Conservation (phyloP, 23 tunicate genomes). For the Aplidium turbinatum region DNA sequence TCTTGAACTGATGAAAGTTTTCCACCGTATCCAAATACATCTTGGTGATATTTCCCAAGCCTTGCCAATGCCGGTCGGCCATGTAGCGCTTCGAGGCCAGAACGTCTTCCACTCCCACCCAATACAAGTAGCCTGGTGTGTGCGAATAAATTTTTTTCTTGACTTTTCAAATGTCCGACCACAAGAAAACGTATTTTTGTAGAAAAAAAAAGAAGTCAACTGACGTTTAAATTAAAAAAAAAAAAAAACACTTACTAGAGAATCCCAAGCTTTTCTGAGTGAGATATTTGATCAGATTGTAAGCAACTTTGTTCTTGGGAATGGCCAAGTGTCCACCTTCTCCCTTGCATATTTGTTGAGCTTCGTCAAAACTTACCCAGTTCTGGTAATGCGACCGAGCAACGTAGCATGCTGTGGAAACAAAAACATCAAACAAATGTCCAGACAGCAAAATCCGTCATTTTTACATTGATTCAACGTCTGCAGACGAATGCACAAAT, state of each 20-base stretch:
- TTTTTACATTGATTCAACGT: too few relatives aligned
- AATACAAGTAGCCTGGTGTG: slow-evolving; percentile 12
- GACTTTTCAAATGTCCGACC: neutral
- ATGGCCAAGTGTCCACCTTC: slow-evolving; percentile 40
- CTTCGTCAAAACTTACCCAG: slow-evolving; percentile 28
- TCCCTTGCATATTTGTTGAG: slow-evolving; percentile 17
- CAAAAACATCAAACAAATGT: too few relatives aligned
- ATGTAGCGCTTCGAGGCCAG: slow-evolving; percentile 22
- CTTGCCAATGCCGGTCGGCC: slow-evolving; percentile 34
- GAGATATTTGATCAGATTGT: slow-evolving; percentile 28
- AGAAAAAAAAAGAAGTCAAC: too few relatives aligned
- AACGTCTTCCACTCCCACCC: slow-evolving; percentile 63
- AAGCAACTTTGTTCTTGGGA: slow-evolving; percentile 45
- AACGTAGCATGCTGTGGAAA: slow-evolving; percentile 56
- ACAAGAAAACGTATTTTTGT: too few relatives aligned
- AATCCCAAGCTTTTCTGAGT: slow-evolving; percentile 17
- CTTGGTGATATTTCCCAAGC: neutral
- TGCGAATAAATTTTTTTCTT: neutral
- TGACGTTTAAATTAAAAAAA: neutral
- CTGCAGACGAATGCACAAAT: too few relatives aligned
- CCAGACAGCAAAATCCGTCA: too few relatives aligned
- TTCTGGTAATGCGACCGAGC: slow-evolving; percentile 3
- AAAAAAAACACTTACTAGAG: slow-evolving; percentile 24
- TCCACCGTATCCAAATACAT: slow-evolving; percentile 33
- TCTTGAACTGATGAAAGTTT: slow-evolving; percentile 36